Evolutionary conservation across 2,888 invertebrate genomes (phyloP), one percentile per base, ranked within the genome.

Genomic region (Aphidoletes aphidimyza): DNA sequence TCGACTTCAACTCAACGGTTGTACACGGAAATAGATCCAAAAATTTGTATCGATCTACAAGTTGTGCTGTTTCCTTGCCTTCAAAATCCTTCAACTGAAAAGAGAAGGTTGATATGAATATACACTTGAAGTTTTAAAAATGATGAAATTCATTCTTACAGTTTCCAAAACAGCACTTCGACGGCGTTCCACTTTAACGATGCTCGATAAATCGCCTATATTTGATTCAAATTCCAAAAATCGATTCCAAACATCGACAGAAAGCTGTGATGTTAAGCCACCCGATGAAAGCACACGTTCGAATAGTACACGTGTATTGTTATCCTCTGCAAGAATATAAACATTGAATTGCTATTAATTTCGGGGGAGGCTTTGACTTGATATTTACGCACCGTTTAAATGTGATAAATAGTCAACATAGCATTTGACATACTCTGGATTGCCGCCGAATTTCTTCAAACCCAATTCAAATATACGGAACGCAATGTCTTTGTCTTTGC

Each of bases 201-300:
- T 98, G 91, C 97, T 97, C 84, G 98, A 95, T 84, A 99, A 90
- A 90, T 99, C 99, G 0, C 99, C 99, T 86, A 99, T 98, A 88
- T 98, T 98, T 84, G 98, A 97, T 90, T 99, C 99, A 89, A 99
- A 99, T 89, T 99, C 98, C 87, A 99, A 91, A 89, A 99, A 99
- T 86, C 96, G 92, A 91, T 99, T 98, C 99, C 99, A 99, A 85
- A 99, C 97, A 88, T 99, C 98, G 91, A 97, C 95, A 3, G 98
- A 97, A 90, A 97, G 95, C 88, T 98, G 97, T 0, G 96, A 94
- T 87, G 96, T 94, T 83, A 99, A 91, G 85, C 95, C 96, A 81
- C 97, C 97, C 0, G 98, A 97, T 0, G 98, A 97, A 0, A 99
- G 91, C 0, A 99, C 98, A 22, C 99, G 91, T 90, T 99, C 99